Conservation (phyloP, 2,797 vertebrate genomes). For the Peromyscus attwateri region DNA sequence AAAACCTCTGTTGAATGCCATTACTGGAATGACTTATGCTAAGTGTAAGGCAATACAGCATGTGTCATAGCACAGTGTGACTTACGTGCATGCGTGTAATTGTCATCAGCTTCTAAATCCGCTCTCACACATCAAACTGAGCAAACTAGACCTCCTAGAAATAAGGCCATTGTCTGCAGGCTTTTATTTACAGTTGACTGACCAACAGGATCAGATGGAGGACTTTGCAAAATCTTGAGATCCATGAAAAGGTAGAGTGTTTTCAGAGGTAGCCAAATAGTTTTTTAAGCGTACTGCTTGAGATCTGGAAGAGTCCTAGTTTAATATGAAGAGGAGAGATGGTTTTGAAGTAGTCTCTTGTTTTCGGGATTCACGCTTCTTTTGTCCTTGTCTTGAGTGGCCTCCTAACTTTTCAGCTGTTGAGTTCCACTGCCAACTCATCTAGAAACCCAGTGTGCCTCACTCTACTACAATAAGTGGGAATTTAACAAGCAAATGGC, state of each 20-base stretch:
- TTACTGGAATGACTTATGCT: not conserved
- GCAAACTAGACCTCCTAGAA: not conserved
- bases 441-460: not conserved
- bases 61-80: not conserved
- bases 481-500: not conserved
- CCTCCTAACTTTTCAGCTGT: not conserved
- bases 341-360: not conserved
- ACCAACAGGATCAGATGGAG: not conserved
- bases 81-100: not conserved
- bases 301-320: not conserved
- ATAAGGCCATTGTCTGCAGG: not conserved
- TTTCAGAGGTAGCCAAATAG: not conserved
- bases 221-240: not conserved
- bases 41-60: not conserved
- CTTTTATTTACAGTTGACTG: not conserved
- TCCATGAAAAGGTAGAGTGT: not conserved
- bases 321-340: constrained; percentile 11
- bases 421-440: not conserved
- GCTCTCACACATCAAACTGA: not conserved
- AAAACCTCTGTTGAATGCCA: not conserved
- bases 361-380: not conserved
- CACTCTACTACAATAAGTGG: not conserved
- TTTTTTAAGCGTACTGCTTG: not conserved
- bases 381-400: constrained; percentile 1
- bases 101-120: not conserved